Evolutionary conservation across 2,888 invertebrate genomes (phyloP).

Genomic region (Eledona agricola): DNA sequence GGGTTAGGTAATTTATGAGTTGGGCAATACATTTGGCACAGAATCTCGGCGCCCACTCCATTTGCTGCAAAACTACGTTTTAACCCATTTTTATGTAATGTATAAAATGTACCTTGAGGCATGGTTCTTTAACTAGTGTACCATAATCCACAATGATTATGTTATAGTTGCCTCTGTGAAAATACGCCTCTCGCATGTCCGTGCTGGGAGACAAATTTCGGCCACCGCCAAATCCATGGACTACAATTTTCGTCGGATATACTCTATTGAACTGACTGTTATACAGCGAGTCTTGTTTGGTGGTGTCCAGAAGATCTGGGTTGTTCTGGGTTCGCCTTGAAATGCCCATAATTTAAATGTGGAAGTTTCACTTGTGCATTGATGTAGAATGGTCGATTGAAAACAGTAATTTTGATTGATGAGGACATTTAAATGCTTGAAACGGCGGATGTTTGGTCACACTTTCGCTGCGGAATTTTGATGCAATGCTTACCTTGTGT

Average conservation of each 20-base stretch:
- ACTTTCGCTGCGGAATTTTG: slow-evolving; percentile 39
- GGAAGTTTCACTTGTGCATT: slow-evolving; percentile 14
- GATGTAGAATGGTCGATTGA: slow-evolving; percentile 25
- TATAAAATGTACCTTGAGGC: slow-evolving; percentile 66
- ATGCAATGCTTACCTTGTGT: slow-evolving; percentile 71
- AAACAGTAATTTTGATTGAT: slow-evolving; percentile 34
- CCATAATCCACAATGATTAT: slow-evolving; percentile 89
- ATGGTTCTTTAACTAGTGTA: slow-evolving; percentile 81
- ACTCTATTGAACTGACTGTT: slow-evolving; percentile 79
- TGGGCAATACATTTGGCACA: slow-evolving; percentile 80
- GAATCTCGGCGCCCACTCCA: slow-evolving; percentile 62
- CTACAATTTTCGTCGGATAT: slow-evolving; percentile 85
- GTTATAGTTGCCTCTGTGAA: slow-evolving; percentile 81
- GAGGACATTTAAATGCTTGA: slow-evolving; percentile 29
- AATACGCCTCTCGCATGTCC: slow-evolving; percentile 85
- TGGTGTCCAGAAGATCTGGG: slow-evolving; percentile 77
- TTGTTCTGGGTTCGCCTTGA: slow-evolving; percentile 76
- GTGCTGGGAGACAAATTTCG: slow-evolving; percentile 83
- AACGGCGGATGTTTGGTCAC: slow-evolving; percentile 28
- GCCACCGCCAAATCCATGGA: slow-evolving; percentile 92
- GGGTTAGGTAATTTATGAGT: slow-evolving; percentile 78
- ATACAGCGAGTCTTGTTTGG: slow-evolving; percentile 74
- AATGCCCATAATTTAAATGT: slow-evolving; percentile 33
- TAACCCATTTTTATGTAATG: slow-evolving; percentile 2
- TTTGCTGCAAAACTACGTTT: slow-evolving; percentile 50